Conservation (phyloP, 2,113 vertebrate species). For the Pseudopipra pipra region DNA sequence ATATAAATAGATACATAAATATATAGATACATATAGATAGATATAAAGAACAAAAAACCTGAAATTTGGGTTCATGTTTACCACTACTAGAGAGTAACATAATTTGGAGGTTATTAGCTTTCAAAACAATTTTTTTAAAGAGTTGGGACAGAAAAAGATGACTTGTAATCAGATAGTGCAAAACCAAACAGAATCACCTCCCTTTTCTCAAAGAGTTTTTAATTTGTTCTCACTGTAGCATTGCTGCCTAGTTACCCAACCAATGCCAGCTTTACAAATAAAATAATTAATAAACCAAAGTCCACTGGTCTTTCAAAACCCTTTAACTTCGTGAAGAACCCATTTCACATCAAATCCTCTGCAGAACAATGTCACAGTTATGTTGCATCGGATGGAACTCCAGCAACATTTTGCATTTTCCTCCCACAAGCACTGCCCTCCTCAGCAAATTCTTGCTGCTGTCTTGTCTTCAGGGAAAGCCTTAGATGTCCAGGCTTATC, state of each 20-base stretch:
- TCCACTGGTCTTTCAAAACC: not conserved
- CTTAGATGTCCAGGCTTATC: slow-evolving; percentile 33
- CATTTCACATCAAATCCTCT: not conserved
- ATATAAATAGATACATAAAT: no score
- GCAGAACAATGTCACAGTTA: accelerated
- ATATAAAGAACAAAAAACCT: not conserved
- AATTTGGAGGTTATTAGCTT: not conserved
- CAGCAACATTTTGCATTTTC: not conserved
- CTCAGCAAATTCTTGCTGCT: not conserved
- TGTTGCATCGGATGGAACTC: accelerated
- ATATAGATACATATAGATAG: not conserved
- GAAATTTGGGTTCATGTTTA: not conserved
- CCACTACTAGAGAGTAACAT: not conserved
- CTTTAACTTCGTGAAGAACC: not conserved
- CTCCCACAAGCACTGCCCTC: not conserved
- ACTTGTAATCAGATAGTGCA: not conserved
- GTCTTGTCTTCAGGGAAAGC: not conserved
- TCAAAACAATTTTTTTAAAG: not conserved
- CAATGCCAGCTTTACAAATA: not conserved
- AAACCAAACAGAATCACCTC: not conserved
- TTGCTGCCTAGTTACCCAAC: not conserved
- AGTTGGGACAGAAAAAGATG: not conserved
- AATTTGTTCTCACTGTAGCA: not conserved
- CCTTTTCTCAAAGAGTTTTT: not conserved
- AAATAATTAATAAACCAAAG: not conserved